Evolutionary conservation across 2,113 vertebrate species (phyloP).

Genomic region (Neoarius graeffei): DNA sequence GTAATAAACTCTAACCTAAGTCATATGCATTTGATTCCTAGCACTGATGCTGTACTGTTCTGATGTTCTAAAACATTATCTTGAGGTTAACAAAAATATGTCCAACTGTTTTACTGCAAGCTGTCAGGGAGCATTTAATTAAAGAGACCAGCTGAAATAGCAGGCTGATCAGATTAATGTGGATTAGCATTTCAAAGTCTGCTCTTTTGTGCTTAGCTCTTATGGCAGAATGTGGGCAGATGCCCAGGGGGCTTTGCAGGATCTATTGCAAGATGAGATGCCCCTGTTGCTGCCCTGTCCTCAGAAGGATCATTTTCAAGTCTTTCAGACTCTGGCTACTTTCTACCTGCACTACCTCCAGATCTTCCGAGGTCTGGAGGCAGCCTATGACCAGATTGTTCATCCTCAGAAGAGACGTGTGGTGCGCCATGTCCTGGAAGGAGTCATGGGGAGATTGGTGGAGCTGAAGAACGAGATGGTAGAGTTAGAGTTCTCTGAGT

Average conservation of each 20-base stretch:
- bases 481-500: constrained; percentile 77
- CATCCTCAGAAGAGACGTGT: constrained; percentile 76
- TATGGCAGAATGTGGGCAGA: constrained; percentile 78
- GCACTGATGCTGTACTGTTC: background rate
- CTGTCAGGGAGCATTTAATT: background rate
- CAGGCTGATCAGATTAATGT: background rate
- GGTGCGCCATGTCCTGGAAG: constrained; percentile 73
- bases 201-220: constrained; percentile 60
- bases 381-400: constrained; percentile 68
- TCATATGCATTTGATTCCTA: background rate
- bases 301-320: constrained; percentile 56
- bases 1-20: constrained; percentile 5
- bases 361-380: constrained; percentile 75
- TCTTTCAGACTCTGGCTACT: constrained; percentile 70
- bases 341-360: constrained; percentile 82
- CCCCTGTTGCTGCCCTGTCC: constrained; percentile 58
- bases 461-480: constrained; percentile 86
- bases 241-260: constrained; percentile 73
- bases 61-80: background rate
- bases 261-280: constrained; percentile 73
- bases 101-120: background rate
- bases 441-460: constrained; percentile 80
- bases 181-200: constrained; percentile 3
- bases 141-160: background rate
- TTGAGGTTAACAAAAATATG: background rate